A percentile compares a stretch with the other conserved stretches of the same genome.
These are phyloP conservation scores for Creontiades dilutus DNA, from an alignment of 2,888 invertebrate species.

Conservation along the genomic window DNA sequence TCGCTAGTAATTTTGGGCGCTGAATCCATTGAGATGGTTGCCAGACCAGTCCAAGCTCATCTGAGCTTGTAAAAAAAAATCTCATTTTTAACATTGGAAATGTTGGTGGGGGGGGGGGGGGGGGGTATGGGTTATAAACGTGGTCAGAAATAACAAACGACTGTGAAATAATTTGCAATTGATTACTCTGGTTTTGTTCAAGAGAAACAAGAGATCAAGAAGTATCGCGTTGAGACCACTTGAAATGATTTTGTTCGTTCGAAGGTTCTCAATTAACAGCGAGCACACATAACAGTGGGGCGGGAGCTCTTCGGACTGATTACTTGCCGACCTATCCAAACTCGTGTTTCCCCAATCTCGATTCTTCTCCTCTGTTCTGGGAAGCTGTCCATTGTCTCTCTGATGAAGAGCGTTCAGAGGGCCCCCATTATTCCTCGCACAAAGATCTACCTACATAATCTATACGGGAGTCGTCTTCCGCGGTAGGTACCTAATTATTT, in stretches of 20 bases:
- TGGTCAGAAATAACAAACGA: too few species aligned
- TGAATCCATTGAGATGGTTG: too few species aligned
- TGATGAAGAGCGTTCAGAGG: constrained; percentile 20
- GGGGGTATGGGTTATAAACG: too few species aligned
- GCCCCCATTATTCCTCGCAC: constrained; percentile 10
- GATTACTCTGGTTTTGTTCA: neutral
- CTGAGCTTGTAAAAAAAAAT: too few species aligned
- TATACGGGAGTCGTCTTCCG: neutral
- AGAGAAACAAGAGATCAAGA: neutral
- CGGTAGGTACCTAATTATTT: constrained; percentile 10
- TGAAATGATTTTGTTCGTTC: constrained; percentile 18
- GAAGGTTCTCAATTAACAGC: neutral
- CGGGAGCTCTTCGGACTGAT: neutral
- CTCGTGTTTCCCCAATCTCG: constrained; percentile 8
- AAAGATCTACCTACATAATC: neutral
- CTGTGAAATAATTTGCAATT: too few species aligned
- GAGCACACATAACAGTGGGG: neutral
- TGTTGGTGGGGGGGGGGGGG: too few species aligned
- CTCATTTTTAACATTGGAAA: too few species aligned
- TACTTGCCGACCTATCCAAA: constrained; percentile 18
- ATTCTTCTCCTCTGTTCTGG: neutral
- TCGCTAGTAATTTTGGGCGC: too few species aligned
- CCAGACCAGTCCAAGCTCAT: too few species aligned
- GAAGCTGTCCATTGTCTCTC: neutral
- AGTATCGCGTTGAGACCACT: constrained; percentile 2